Evolutionary conservation across 2,888 invertebrate species (phyloP).

Genomic region (Tanytarsus gracilentus): DNA sequence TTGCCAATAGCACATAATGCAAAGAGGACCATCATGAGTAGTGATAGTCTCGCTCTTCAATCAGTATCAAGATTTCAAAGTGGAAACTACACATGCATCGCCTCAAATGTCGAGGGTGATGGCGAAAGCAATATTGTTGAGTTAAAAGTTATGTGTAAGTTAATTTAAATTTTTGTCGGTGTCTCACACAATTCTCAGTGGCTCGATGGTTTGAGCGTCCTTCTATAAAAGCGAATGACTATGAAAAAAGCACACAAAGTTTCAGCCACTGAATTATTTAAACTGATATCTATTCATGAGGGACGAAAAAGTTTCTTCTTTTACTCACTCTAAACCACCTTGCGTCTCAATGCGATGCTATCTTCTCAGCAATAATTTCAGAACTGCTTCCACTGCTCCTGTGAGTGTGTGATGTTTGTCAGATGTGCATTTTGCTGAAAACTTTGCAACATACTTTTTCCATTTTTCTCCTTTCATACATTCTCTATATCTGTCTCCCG

Average conservation of each 20-base stretch:
- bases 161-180: constrained; percentile 27
- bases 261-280: constrained; percentile 29
- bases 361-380: too few relatives aligned
- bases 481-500: neutral
- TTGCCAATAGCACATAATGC: constrained; percentile 78
- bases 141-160: constrained; percentile 88
- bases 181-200: neutral
- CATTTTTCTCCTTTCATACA: neutral
- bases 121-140: constrained; percentile 72
- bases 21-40: constrained; percentile 73
- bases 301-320: constrained; percentile 18
- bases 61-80: constrained; percentile 70
- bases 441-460: too few relatives aligned
- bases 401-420: constrained; percentile 11
- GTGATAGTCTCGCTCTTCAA: constrained; percentile 71
- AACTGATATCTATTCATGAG: constrained; percentile 29
- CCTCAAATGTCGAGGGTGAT: constrained; percentile 85
- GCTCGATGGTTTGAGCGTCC: neutral
- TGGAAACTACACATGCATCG: constrained; percentile 81
- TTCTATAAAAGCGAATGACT: neutral
- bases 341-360: too few relatives aligned
- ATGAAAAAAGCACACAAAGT: constrained; percentile 1
- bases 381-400: neutral
- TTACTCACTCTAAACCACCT: neutral
- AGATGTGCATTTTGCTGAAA: constrained; percentile 23